These are phyloP conservation scores for Toxostoma redivivum DNA, from an alignment of 2,113 vertebrate genomes.

Conservation along the genomic window DNA sequence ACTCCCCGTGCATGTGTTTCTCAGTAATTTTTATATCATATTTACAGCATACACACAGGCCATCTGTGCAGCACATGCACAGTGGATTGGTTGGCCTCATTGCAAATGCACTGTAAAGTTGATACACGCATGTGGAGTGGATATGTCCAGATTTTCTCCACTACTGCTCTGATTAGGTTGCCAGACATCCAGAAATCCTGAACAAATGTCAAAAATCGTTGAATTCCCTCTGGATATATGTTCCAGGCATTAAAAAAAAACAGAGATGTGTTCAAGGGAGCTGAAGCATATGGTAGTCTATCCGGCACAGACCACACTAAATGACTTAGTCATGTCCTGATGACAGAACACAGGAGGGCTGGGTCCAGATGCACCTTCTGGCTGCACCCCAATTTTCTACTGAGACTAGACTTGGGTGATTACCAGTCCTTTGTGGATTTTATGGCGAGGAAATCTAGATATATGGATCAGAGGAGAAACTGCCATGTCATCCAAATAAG, in stretches of 20 bases:
- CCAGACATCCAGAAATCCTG: conserved; percentile 62
- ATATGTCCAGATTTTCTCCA: conserved; percentile 63
- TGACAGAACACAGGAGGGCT: conserved; percentile 23
- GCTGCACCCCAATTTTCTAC: conserved; percentile 1
- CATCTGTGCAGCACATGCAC: conserved; percentile 58
- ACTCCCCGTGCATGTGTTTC: conserved; percentile 39
- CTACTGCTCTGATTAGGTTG: conserved; percentile 60
- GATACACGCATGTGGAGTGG: conserved; percentile 22
- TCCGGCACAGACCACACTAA: conserved; percentile 28
- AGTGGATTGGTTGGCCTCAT: conserved; percentile 11
- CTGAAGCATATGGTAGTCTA: conserved; percentile 48
- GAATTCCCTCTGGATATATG: conserved; percentile 45
- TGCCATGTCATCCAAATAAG: background rate
- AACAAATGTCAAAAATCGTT: conserved; percentile 63
- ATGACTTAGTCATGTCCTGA: conserved; percentile 45
- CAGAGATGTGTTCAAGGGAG: conserved; percentile 16
- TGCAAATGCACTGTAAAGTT: conserved; percentile 57
- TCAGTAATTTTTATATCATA: conserved; percentile 55
- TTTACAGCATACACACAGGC: conserved; percentile 27
- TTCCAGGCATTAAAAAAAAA: conserved; percentile 29
- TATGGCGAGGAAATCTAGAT: background rate
- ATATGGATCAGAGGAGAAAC: background rate
- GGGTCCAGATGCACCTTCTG: conserved; percentile 44
- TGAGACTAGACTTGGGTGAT: background rate
- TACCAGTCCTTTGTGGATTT: conserved; percentile 1